Evolutionary conservation across 92 coral and sea anemone genomes (phyloP), one percentile per base, ranked within the genome.

Genomic region (Zoanthus sociatus): DNA sequence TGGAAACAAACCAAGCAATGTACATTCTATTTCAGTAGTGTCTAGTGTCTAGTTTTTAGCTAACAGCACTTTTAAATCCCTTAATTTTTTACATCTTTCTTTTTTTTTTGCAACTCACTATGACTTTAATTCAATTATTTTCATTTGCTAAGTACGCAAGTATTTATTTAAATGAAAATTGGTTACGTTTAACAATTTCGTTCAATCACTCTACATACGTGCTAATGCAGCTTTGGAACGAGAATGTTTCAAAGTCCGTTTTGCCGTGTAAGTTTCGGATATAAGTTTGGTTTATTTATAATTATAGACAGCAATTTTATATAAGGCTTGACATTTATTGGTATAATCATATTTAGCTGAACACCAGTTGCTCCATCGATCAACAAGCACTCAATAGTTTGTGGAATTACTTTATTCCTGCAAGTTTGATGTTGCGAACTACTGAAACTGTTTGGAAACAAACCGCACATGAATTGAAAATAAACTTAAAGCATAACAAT

Each of bases 61-160:
- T 47, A 66, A 71, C 21, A 66, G 46, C 42, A 54, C 66, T 73
- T 16, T 54, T 56, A 7, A 20, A 12, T 20, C 66, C 67, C 37
- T 53, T 31, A 16, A 54, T 77, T 47, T 53, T 51, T 51, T 51
- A 3, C 45, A 54, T 53, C 44, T 32, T 9, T 15, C 13, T 6
- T 73, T 73, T 14, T 73, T 14, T 30, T 10, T 11, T 45, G 30
- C 5, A 73, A 46, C 37, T 73, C 53, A 73, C 12, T 77, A 51
- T 18, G 60, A 75, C 61, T 77, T 77, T 11, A 54, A 46, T 77
- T 20, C 54, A 51, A 30, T 77, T 77, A 30, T 13, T 77, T 77
- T 77, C 82, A 77, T 77, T 77, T 77, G 31, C 44, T 77, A 54
- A 77, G 82, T 31, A 77, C 61, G 45, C 18, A 81, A 81, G 75